Percentiles rank a stretch among this genome's conserved stretches.
These are phyloP conservation scores for Danio aesculapii DNA, from an alignment of 2,797 vertebrate genomes.

Conservation along the genomic window DNA sequence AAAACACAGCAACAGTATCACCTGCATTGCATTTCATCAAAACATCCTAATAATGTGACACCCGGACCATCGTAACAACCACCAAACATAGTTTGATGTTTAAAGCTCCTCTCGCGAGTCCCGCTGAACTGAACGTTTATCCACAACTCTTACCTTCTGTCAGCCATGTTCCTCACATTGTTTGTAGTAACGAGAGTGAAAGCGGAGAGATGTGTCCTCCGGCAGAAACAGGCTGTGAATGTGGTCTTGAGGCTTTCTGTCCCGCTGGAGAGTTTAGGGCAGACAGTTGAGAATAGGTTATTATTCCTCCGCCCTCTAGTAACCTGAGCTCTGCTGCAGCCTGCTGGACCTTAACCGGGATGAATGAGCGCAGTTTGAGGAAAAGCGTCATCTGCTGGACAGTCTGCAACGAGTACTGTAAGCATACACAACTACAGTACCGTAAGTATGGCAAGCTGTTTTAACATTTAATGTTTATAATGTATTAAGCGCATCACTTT, in stretches of 20 bases:
- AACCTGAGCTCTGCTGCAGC: constrained; percentile 35
- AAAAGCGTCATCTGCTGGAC: constrained; percentile 41
- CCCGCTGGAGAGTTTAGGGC: constrained; percentile 34
- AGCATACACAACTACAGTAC: neutral
- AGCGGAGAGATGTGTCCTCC: constrained; percentile 21
- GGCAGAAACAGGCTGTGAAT: neutral
- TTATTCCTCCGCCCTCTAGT: constrained; percentile 45
- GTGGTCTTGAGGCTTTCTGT: constrained; percentile 34
- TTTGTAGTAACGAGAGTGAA: constrained; percentile 43
- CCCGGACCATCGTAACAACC: neutral
- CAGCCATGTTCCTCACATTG: constrained; percentile 67
- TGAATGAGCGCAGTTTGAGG: neutral
- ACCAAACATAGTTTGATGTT: neutral
- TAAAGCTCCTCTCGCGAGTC: neutral
- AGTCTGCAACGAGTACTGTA: neutral
- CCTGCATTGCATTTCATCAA: neutral
- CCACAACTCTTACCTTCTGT: constrained; percentile 56
- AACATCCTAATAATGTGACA: neutral
- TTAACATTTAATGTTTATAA: too few species aligned
- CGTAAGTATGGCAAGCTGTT: too few species aligned
- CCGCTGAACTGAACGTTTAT: neutral
- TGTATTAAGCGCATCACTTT: too few species aligned
- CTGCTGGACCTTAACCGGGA: neutral
- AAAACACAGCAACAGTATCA: neutral
- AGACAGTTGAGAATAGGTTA: constrained; percentile 23